Conservation (phyloP, 2,797 vertebrate genomes). For the Anguilla pacifica region DNA sequence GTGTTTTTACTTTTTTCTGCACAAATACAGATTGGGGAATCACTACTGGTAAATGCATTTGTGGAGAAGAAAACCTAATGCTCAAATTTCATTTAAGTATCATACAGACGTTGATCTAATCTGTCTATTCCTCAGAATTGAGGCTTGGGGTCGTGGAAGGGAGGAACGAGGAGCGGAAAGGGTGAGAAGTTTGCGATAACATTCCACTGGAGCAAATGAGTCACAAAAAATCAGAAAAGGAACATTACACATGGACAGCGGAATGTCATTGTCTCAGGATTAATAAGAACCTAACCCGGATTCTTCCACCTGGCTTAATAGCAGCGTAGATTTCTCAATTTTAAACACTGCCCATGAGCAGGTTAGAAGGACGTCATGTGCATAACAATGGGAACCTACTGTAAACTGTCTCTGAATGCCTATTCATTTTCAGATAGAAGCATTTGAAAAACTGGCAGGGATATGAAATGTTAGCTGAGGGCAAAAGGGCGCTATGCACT, state of each 20-base stretch:
- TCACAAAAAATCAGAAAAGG: neutral
- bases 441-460: neutral
- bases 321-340: neutral
- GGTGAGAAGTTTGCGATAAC: neutral
- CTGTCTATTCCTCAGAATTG: neutral
- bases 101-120: too few species aligned
- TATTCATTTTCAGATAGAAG: neutral
- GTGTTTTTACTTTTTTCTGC: neutral
- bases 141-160: neutral
- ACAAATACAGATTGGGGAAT: neutral
- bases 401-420: neutral
- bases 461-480: neutral
- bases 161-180: slow-evolving; percentile 19
- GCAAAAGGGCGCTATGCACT: neutral
- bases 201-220: neutral
- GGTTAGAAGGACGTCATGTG: neutral
- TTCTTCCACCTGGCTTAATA: neutral
- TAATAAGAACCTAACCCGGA: neutral
- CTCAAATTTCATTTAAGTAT: neutral
- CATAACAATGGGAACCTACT: neutral
- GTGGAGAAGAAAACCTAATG: neutral
- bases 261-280: neutral
- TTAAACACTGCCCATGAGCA: neutral
- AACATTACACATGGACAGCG: neutral
- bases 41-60: neutral